Evolutionary conservation across 1,140 invertebrate genomes (phyloP), one percentile per base, ranked within the genome.

Genomic region (Phymorhynchus buccinoides): DNA sequence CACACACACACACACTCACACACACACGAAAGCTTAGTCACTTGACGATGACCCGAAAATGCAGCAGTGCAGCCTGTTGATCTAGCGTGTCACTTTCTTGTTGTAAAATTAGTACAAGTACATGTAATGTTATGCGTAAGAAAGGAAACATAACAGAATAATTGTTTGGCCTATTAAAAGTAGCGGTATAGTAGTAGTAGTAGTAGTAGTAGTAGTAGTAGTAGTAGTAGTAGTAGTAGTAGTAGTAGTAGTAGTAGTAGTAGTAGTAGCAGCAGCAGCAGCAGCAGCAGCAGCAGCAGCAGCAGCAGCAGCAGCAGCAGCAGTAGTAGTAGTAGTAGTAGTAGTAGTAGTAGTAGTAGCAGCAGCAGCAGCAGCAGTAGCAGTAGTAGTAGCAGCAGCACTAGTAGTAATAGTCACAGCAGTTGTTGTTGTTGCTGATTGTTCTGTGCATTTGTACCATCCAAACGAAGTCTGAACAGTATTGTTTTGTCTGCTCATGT

Each of bases 351-450:
- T 77, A 77, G 73, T 77, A 77, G 2, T n/a, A 77, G 73, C 42
- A 77, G 73, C 14, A 77, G n/a, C 32, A 77, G 73, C 73, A 77
- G 73, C 42, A 77, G 73, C 42, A 77, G 12, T 27, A 77, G 73
- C n/a, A 32, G 30, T 27, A 77, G n/a, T n/a, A 77, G 73, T n/a
- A 77, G 73, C 42, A 77, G 6, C 14, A 77, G 41, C 52, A 18
- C 6, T 3, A 52, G 48, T 48, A 77, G 73, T 77, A 77, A 75
- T 30, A 30, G n/a, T n/a, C n/a, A n/a, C n/a, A n/a, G n/a, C n/a
- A n/a, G n/a, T n/a, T n/a, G n/a, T n/a, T n/a, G n/a, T n/a, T n/a
- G n/a, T n/a, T n/a, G n/a, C n/a, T n/a, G n/a, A n/a, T n/a, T n/a
- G n/a, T n/a, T n/a, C n/a, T 75, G 37, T 30, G 73, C 37, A 75